Conservation (phyloP, 2,888 invertebrate species). For the Sinohyriopsis cumingii region DNA sequence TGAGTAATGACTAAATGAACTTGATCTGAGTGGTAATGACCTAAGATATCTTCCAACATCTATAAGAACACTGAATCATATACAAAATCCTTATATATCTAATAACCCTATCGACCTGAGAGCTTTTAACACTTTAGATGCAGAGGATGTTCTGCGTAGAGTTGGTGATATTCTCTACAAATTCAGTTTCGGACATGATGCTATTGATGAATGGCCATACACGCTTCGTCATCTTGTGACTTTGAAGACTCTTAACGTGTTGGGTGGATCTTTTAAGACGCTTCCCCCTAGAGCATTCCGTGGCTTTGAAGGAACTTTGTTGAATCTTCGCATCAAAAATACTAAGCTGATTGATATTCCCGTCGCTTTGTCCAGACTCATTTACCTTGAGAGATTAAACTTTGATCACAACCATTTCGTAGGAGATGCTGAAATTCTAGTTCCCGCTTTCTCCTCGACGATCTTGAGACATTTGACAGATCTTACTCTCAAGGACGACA, state of each 20-base stretch:
- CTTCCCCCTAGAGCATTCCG: slow-evolving; percentile 42
- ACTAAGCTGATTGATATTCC: slow-evolving; percentile 41
- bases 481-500: slow-evolving; percentile 38
- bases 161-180: slow-evolving; percentile 34
- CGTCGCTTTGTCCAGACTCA: slow-evolving; percentile 29
- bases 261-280: slow-evolving; percentile 29
- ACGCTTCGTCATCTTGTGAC: slow-evolving; percentile 36
- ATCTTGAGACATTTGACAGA: slow-evolving; percentile 26
- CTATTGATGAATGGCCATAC: slow-evolving; percentile 29
- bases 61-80: slow-evolving; percentile 16
- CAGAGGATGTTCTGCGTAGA: slow-evolving; percentile 24
- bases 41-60: slow-evolving; percentile 15
- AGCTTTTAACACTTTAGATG: slow-evolving; percentile 2
- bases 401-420: slow-evolving; percentile 44
- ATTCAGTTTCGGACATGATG: slow-evolving; percentile 35
- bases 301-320: slow-evolving; percentile 45
- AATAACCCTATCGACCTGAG: slow-evolving; percentile 24
- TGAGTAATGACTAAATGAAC: slow-evolving; percentile 12
- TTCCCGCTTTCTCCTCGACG: slow-evolving; percentile 31
- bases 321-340: slow-evolving; percentile 34
- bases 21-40: slow-evolving; percentile 27
- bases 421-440: slow-evolving; percentile 38
- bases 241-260: slow-evolving; percentile 29
- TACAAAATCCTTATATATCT: slow-evolving; percentile 21
- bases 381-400: slow-evolving; percentile 28